phyloP scores from a whole-genome alignment of 2,797 vertebrate genomes.

The Takifugu rubripes region DNA sequence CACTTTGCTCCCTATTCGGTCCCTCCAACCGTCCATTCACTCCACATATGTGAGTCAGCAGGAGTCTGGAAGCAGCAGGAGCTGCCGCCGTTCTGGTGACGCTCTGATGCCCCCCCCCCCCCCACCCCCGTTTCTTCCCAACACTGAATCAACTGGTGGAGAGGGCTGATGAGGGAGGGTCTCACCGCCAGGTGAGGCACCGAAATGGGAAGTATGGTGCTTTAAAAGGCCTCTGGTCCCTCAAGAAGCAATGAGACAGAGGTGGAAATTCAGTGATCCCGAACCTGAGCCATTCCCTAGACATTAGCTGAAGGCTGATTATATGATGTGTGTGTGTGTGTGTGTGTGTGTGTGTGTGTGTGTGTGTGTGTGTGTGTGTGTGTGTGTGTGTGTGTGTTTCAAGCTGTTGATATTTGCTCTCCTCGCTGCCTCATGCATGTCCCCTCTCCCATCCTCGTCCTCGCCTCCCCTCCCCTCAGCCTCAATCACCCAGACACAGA shows the following conservation, averaged over 20 bases:
- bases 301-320: slow-evolving; percentile 39
- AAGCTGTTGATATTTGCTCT: slow-evolving; percentile 65
- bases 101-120: slow-evolving; percentile 9
- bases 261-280: slow-evolving; percentile 27
- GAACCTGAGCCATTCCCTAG: slow-evolving; percentile 28
- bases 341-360: slow-evolving; percentile 33
- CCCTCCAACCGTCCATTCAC: slow-evolving; percentile 54
- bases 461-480: slow-evolving; percentile 58
- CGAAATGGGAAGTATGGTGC: slow-evolving; percentile 16
- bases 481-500: slow-evolving; percentile 74
- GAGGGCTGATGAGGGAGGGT: slow-evolving; percentile 2
- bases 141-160: slow-evolving; percentile 38
- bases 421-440: slow-evolving; percentile 56
- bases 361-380: slow-evolving; percentile 23
- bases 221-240: slow-evolving; percentile 29
- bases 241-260: slow-evolving; percentile 2
- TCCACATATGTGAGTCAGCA: slow-evolving; percentile 63
- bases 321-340: slow-evolving; percentile 13
- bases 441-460: slow-evolving; percentile 41
- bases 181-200: slow-evolving; percentile 19
- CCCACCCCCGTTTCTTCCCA: slow-evolving; percentile 5
- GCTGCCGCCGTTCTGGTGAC: slow-evolving; percentile 34
- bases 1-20: slow-evolving; percentile 52
- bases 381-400: slow-evolving; percentile 34
- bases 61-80: slow-evolving; percentile 34